phyloP scores from a whole-genome alignment of 2,888 invertebrate genomes.

The Watsonalla cultraria region DNA sequence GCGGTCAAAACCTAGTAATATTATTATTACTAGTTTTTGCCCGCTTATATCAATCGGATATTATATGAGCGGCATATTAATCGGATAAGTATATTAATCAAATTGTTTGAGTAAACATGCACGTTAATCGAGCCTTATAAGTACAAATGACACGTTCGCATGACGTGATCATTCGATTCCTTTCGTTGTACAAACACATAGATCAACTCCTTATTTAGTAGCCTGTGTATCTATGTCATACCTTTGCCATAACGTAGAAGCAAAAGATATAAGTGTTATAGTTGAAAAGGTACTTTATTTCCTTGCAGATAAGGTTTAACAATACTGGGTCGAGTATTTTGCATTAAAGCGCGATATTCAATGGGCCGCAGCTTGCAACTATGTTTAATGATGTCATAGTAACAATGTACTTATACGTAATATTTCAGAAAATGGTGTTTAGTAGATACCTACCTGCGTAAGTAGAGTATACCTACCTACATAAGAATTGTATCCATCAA shows the following conservation, averaged over 20 bases:
- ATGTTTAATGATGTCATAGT: slow-evolving; percentile 25
- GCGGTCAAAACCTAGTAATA: too few species aligned
- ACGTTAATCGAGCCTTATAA: slow-evolving; percentile 28
- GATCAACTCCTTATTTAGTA: slow-evolving; percentile 37
- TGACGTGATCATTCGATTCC: slow-evolving; percentile 37
- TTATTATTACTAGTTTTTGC: too few species aligned
- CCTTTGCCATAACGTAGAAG: not conserved
- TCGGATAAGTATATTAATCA: slow-evolving; percentile 14
- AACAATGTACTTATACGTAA: not conserved
- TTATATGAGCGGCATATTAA: too few species aligned
- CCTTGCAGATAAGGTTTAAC: not conserved
- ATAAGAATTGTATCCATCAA: too few species aligned
- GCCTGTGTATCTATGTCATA: not conserved
- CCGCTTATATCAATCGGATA: too few species aligned
- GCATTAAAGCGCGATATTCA: slow-evolving; percentile 16
- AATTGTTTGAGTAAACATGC: slow-evolving; percentile 6
- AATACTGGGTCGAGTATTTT: slow-evolving; percentile 5
- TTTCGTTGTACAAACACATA: slow-evolving; percentile 20
- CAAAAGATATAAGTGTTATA: not conserved
- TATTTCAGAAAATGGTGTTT: not conserved
- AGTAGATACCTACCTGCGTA: not conserved
- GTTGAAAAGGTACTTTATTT: slow-evolving; percentile 8
- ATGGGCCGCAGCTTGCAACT: slow-evolving; percentile 16
- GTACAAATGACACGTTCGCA: slow-evolving; percentile 23
- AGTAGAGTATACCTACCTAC: too few species aligned